Conservation (phyloP, 2,113 vertebrate genomes). For the Callithrix jacchus region DNA sequence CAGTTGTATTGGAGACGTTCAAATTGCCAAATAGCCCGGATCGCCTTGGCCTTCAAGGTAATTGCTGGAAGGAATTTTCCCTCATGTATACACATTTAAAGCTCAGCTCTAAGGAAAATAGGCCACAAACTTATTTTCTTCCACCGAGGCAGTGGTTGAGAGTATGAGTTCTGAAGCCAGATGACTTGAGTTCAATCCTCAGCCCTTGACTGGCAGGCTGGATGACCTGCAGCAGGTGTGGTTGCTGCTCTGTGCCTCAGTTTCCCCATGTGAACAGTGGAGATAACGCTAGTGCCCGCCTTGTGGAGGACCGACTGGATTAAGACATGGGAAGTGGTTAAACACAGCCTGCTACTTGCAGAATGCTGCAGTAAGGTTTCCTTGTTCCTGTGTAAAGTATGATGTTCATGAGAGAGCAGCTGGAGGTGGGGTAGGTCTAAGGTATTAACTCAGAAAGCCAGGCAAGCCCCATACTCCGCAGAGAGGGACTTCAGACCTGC, state of each 20-base stretch:
- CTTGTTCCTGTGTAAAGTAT: neutral
- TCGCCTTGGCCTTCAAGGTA: neutral
- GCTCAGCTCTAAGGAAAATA: neutral
- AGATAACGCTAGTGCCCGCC: neutral
- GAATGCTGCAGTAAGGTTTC: accelerated
- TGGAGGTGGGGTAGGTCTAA: neutral
- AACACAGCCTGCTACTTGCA: neutral
- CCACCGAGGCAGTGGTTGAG: accelerated
- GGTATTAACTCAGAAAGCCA: neutral
- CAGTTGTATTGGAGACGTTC: neutral
- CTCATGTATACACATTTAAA: conserved; percentile 14
- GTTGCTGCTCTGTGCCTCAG: neutral
- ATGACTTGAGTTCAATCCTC: neutral
- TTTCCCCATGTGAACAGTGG: neutral
- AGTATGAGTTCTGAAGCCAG: neutral
- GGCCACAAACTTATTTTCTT: neutral
- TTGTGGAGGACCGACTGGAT: no score
- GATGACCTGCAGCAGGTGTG: neutral
- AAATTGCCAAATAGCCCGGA: neutral
- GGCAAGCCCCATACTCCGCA: accelerated
- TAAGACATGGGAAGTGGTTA: neutral
- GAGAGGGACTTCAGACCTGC: neutral
- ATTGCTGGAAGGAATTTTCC: neutral
- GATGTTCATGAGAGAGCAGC: neutral
- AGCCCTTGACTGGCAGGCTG: accelerated